Base-by-base conservation (phyloP, 2,888 invertebrate species). In the Timema cristinae region DNA sequence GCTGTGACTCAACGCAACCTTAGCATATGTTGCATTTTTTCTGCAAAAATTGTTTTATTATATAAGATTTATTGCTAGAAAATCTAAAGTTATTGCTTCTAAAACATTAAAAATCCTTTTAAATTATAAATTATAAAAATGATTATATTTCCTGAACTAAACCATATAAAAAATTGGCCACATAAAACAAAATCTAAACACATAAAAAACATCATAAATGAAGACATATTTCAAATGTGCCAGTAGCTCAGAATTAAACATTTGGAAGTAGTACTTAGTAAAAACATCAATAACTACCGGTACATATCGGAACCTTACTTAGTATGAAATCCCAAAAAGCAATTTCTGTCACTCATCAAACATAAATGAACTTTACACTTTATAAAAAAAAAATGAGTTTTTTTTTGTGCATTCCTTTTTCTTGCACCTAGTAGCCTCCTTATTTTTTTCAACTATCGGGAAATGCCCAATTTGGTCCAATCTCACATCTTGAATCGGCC, bases 351-450 rank as follows among this genome's bases (percentile, higher is more conserved):
- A 47, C 63, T n/a, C 13, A 48, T 48, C 32, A 63, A 47, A 15
- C 63, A 63, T 13, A 63, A 13, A 10, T 63, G 63, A 32, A 63
- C 32, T 48, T 32, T 63, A 16, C 63, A 63, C 63, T 63, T 63
- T 10, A 10, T 10, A 15, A 32, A 63, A 10, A 47, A 47, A 32
- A 63, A 47, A 48, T 63, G 16, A 8, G 16, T 63, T 63, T 13
- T 63, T 63, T 63, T 7, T 48, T 63, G 6, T 63, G 16, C 63
- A 63, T 10, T 48, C 63, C 11, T 8, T 32, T 32, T 63, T 15
- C 63, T 63, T 63, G 63, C 63, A 63, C 16, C 63, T 63, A 10
- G 63, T 47, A 32, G 63, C 63, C 7, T 9, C 32, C 16, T 63
- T 32, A 9, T 63, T 32, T 63, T 63, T 48, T 1, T 63, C 63